Evolutionary conservation across 92 coral and sea anemone genomes (phyloP).

Genomic region (Zoanthus solanderi): DNA sequence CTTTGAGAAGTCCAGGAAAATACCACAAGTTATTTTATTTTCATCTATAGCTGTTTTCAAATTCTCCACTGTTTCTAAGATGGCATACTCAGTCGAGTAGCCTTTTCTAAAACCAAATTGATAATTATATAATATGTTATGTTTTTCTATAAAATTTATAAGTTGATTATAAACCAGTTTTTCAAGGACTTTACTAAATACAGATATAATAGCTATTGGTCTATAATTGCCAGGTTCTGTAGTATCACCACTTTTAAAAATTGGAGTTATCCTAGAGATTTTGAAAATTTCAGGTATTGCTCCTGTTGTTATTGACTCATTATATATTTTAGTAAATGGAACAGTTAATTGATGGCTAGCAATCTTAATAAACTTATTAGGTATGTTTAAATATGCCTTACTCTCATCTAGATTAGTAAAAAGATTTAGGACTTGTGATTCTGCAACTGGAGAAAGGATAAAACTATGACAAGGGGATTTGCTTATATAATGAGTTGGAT

Average conservation of each 20-base stretch:
- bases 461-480: slow-evolving; percentile 59
- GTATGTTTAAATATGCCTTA: slow-evolving; percentile 42
- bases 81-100: slow-evolving; percentile 53
- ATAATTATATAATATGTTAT: slow-evolving; percentile 52
- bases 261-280: slow-evolving; percentile 65
- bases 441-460: slow-evolving; percentile 56
- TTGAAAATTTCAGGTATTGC: slow-evolving; percentile 68
- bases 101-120: no score
- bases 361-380: not conserved
- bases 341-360: slow-evolving; percentile 30
- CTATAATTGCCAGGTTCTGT: slow-evolving; percentile 67
- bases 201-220: slow-evolving; percentile 55
- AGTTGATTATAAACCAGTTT: slow-evolving; percentile 54
- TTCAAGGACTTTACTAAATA: slow-evolving; percentile 66
- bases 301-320: slow-evolving; percentile 68
- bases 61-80: no score
- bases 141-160: slow-evolving; percentile 27
- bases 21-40: no score
- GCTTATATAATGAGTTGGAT: slow-evolving; percentile 46
- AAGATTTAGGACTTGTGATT: slow-evolving; percentile 49
- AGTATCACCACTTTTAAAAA: slow-evolving; percentile 47
- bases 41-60: slow-evolving; percentile 7
- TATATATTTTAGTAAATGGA: slow-evolving; percentile 63
- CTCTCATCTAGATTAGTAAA: slow-evolving; percentile 43
- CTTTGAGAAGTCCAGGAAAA: no score